Percentiles rank a stretch among this genome's conserved stretches.
Conservation (phyloP, 2,888 invertebrate genomes). For the Noctua janthina region DNA sequence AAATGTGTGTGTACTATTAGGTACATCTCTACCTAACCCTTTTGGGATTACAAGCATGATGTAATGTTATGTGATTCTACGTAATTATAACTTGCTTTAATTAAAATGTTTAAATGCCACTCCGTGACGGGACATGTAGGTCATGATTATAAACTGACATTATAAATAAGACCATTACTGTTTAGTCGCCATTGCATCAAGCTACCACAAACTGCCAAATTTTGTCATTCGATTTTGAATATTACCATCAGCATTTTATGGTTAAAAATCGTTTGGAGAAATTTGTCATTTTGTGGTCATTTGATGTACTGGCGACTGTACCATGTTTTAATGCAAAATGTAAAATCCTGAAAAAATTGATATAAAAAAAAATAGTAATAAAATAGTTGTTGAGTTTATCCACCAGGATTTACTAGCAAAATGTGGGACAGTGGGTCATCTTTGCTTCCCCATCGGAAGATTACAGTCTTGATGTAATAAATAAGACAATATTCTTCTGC, state of each 20-base stretch:
- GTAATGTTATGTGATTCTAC: not conserved
- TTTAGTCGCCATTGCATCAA: too few species aligned
- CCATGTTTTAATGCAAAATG: not conserved
- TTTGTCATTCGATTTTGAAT: too few species aligned
- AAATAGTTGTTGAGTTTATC: not conserved
- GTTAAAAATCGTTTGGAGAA: too few species aligned
- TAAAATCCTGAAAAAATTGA: not conserved
- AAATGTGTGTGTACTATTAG: too few species aligned
- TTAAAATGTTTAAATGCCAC: not conserved
- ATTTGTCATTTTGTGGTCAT: too few species aligned
- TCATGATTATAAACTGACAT: not conserved
- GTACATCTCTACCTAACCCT: too few species aligned
- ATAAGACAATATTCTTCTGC: constrained; percentile 7
- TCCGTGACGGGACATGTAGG: not conserved
- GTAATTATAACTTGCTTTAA: not conserved
- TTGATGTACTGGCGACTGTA: too few species aligned
- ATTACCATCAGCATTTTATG: too few species aligned
- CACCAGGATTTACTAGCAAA: not conserved
- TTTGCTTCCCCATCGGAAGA: not conserved
- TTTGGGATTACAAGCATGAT: too few species aligned
- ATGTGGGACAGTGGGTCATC: not conserved
- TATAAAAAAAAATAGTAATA: too few species aligned
- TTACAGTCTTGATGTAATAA: not conserved
- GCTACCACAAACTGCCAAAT: too few species aligned
- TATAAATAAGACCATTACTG: too few species aligned